These are phyloP conservation scores for Sebastes itinus DNA, from an alignment of 2,797 vertebrate genomes.

Conservation along the genomic window DNA sequence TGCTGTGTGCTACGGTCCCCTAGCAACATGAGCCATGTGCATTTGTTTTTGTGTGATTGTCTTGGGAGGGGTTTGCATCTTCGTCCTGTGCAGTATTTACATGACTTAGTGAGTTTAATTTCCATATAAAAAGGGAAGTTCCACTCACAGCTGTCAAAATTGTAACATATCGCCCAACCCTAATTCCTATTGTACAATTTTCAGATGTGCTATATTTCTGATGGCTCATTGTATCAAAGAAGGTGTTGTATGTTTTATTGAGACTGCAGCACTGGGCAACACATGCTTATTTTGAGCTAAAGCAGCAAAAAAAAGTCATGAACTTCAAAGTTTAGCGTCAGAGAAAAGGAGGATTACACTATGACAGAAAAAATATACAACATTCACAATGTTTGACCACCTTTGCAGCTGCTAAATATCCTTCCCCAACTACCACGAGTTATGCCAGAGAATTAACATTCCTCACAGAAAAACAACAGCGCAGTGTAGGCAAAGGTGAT, in stretches of 20 bases:
- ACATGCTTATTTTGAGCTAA: no score
- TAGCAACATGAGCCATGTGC: background rate
- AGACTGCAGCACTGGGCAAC: background rate
- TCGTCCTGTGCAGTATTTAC: background rate
- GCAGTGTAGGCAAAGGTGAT: constrained; percentile 24
- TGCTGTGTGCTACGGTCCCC: background rate
- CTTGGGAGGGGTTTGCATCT: background rate
- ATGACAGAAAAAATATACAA: background rate
- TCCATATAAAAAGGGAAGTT: background rate
- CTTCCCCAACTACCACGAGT: constrained; percentile 16
- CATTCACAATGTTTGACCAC: constrained; percentile 3
- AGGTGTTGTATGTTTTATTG: background rate
- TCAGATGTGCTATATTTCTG: background rate
- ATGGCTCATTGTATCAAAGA: background rate
- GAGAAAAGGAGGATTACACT: background rate
- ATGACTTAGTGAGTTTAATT: background rate
- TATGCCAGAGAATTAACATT: constrained; percentile 60
- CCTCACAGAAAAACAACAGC: constrained; percentile 49
- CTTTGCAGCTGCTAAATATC: constrained; percentile 9
- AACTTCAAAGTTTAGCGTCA: background rate
- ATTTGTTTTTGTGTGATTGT: background rate
- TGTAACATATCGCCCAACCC: no score
- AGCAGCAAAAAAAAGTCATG: background rate
- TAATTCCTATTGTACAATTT: no score
- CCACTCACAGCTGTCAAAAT: no score